These are phyloP conservation scores for Brachionus manjavacas DNA, from an alignment of 1,140 invertebrate genomes.

Conservation along the genomic window DNA sequence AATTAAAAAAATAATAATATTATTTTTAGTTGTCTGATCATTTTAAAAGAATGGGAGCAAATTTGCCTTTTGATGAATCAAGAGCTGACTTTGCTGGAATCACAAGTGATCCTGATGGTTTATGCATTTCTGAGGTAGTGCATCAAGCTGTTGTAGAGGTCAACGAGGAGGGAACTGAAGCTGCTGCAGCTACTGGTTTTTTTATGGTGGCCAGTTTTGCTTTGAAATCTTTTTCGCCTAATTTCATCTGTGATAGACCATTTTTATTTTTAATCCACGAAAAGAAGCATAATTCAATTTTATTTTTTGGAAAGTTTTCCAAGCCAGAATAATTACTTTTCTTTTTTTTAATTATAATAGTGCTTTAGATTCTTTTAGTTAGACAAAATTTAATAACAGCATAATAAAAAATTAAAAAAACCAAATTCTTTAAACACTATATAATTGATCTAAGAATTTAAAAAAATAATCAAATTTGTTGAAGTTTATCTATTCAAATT, in stretches of 20 bases:
- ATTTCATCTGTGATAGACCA: slow-evolving; percentile 18
- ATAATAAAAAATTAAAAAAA: too few species aligned
- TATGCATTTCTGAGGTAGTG: slow-evolving; percentile 51
- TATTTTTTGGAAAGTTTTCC: slow-evolving; percentile 15
- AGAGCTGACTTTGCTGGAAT: slow-evolving; percentile 46
- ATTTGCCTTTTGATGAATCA: neutral
- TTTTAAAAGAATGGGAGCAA: neutral
- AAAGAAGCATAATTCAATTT: neutral
- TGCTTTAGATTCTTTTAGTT: too few species aligned
- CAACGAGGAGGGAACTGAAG: slow-evolving; percentile 57
- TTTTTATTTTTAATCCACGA: slow-evolving; percentile 38
- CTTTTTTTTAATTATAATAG: too few species aligned
- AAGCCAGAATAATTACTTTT: slow-evolving; percentile 10
- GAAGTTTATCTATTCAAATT: too few species aligned
- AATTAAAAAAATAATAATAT: neutral
- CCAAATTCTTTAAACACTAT: too few species aligned
- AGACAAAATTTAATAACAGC: too few species aligned
- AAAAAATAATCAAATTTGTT: too few species aligned
- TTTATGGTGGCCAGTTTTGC: slow-evolving; percentile 43
- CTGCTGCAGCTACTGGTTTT: slow-evolving; percentile 54
- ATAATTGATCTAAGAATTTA: too few species aligned
- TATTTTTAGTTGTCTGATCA: slow-evolving; percentile 6
- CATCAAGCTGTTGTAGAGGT: slow-evolving; percentile 63
- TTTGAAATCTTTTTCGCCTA: neutral
- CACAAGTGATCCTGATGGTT: slow-evolving; percentile 41